Conservation (phyloP, 2,888 invertebrate species). For the Dascillus cervinus region DNA sequence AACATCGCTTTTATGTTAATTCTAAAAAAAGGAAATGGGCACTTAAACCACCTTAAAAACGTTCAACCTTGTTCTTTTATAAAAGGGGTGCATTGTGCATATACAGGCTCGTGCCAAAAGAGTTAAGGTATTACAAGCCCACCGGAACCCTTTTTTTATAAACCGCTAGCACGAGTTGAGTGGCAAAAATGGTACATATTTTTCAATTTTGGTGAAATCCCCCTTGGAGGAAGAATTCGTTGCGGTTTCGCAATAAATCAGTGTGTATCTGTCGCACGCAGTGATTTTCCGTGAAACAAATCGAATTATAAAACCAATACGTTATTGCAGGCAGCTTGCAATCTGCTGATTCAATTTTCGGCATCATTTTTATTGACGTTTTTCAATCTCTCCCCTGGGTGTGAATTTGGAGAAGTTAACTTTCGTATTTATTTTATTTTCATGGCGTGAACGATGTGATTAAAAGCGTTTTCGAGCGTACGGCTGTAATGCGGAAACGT, state of each 20-base stretch:
- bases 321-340: slow-evolving; percentile 8
- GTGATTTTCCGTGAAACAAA: too few relatives aligned
- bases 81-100: too few relatives aligned
- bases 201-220: too few relatives aligned
- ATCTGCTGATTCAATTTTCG: slow-evolving; percentile 10
- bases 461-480: neutral
- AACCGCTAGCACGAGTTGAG: too few relatives aligned
- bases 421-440: neutral
- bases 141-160: too few relatives aligned
- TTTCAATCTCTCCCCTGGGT: neutral
- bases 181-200: too few relatives aligned
- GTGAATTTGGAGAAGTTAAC: neutral
- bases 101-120: slow-evolving; percentile 5
- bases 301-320: slow-evolving; percentile 14
- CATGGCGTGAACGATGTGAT: neutral
- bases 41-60: neutral
- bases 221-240: too few relatives aligned
- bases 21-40: neutral
- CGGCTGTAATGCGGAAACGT: too few relatives aligned
- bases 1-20: too few relatives aligned
- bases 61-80: neutral
- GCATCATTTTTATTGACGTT: slow-evolving; percentile 5
- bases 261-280: too few relatives aligned
- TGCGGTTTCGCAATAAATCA: too few relatives aligned
- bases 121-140: too few relatives aligned